Percentiles rank a stretch among this genome's conserved stretches.
These are phyloP conservation scores for Macrotus californicus DNA, from an alignment of 2,113 vertebrate species.

Conservation along the genomic window DNA sequence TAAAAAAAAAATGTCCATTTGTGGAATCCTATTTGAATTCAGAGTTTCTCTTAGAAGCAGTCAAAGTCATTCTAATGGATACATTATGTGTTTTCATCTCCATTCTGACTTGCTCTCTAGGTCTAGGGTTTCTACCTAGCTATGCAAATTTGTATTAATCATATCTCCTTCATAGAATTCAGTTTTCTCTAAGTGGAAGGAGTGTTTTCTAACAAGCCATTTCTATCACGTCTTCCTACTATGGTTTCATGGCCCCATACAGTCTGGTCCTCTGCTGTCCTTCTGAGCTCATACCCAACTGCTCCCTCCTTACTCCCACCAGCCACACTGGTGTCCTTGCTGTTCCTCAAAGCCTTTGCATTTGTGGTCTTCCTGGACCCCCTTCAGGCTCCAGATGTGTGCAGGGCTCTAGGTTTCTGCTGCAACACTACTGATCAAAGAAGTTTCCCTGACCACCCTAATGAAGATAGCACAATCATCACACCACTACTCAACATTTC, in stretches of 20 bases:
- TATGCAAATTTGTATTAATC: neutral
- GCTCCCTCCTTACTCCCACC: neutral
- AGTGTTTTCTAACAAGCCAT: neutral
- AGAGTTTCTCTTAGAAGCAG: neutral
- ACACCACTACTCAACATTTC: neutral
- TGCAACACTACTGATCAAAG: neutral
- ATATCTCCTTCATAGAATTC: neutral
- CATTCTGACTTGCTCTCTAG: neutral
- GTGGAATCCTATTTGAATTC: neutral
- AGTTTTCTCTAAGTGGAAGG: neutral
- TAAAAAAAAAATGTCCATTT: neutral
- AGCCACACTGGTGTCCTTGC: neutral
- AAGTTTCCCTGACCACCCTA: neutral
- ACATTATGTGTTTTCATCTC: neutral
- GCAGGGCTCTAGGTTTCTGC: neutral
- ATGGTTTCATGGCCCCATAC: neutral
- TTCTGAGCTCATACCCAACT: neutral
- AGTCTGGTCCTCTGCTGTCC: neutral
- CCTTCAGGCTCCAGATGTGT: neutral
- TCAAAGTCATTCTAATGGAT: neutral
- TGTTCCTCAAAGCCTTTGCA: neutral
- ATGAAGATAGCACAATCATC: neutral
- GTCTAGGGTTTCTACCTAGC: neutral
- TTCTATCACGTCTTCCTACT: neutral
- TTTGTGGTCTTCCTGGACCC: neutral